phyloP scores from a whole-genome alignment of 2,797 vertebrate species.

The Triplophysa yarkandensis region DNA sequence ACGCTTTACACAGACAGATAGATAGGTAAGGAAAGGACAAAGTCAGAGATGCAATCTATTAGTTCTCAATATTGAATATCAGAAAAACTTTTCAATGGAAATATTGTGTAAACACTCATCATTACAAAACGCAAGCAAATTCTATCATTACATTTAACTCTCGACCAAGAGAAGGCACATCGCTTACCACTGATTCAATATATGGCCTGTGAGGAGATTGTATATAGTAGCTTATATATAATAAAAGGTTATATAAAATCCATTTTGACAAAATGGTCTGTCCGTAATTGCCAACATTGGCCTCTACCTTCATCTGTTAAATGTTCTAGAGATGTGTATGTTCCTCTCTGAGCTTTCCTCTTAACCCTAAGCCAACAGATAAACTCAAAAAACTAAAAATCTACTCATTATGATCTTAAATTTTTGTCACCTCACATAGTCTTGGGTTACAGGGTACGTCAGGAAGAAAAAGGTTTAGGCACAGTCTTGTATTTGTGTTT shows the following conservation, averaged over 20 bases:
- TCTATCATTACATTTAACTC: not conserved
- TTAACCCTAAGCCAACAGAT: slow-evolving; percentile 45
- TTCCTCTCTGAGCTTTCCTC: slow-evolving; percentile 43
- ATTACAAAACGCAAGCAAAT: not conserved
- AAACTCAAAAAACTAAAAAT: too few species aligned
- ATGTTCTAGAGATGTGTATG: slow-evolving; percentile 58
- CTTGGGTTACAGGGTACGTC: slow-evolving; percentile 5
- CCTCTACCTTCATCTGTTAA: slow-evolving; percentile 54
- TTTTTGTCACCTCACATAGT: slow-evolving; percentile 6
- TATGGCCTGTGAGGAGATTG: slow-evolving; percentile 46
- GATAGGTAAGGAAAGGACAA: too few species aligned
- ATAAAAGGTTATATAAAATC: slow-evolving; percentile 46
- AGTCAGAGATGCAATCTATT: slow-evolving; percentile 10
- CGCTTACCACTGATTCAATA: not conserved
- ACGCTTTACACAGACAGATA: too few species aligned
- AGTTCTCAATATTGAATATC: slow-evolving; percentile 17
- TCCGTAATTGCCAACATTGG: slow-evolving; percentile 28
- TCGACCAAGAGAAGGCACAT: not conserved
- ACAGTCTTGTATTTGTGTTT: slow-evolving; percentile 13
- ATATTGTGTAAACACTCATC: not conserved
- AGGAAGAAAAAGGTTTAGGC: slow-evolving; percentile 18
- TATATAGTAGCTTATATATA: slow-evolving; percentile 58
- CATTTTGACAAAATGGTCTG: slow-evolving; percentile 52
- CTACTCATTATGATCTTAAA: slow-evolving; percentile 14
- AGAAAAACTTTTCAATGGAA: slow-evolving; percentile 16